Conservation (phyloP, 92 coral and sea anemone genomes). For the Virgularia gustaviana region DNA sequence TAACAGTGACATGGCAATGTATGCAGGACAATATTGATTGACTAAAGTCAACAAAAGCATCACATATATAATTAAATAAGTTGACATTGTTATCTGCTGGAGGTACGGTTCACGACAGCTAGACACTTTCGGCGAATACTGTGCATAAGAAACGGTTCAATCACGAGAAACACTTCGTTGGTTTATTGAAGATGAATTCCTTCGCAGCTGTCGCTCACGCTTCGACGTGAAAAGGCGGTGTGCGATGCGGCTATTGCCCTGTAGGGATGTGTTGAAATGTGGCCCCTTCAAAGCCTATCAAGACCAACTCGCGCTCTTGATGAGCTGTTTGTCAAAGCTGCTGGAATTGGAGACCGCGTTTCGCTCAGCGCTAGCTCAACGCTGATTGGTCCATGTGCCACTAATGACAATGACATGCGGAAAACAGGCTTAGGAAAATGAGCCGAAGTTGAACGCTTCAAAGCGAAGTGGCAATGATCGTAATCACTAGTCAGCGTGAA, state of each 20-base stretch:
- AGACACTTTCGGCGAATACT: background rate
- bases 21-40: too few relatives aligned
- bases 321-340: conserved; percentile 33
- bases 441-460: background rate
- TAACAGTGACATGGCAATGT: too few relatives aligned
- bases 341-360: conserved; percentile 31
- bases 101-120: conserved; percentile 7
- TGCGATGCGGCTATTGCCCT: conserved; percentile 2
- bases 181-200: background rate
- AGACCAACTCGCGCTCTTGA: conserved; percentile 10
- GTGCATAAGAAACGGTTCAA: background rate
- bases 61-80: conserved; percentile 32
- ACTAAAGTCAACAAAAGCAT: conserved; percentile 3
- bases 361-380: conserved; percentile 12
- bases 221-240: background rate
- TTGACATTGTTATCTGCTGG: conserved; percentile 28
- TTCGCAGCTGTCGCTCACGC: background rate
- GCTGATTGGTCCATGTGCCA: conserved; percentile 17
- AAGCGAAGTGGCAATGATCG: background rate
- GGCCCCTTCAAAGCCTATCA: conserved; percentile 40
- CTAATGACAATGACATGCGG: conserved; percentile 20
- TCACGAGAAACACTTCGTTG: background rate
- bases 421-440: conserved; percentile 1
- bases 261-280: conserved; percentile 34
- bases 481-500: background rate